Evolutionary conservation across 2,888 invertebrate genomes (phyloP), one percentile per base, ranked within the genome.

Genomic region (Zeuzera pyrina): DNA sequence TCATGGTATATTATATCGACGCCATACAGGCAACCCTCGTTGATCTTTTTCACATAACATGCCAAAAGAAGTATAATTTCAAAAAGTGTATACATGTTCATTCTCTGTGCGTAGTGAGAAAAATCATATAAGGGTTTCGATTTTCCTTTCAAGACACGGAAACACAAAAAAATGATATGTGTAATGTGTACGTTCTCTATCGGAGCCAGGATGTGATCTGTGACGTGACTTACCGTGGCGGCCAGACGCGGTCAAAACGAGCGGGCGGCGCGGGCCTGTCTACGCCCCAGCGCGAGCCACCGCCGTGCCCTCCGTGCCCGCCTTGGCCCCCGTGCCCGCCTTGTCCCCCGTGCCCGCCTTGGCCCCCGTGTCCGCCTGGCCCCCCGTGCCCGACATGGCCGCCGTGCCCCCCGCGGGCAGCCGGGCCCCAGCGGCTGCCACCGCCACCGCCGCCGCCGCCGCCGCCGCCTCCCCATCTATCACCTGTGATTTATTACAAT

Each of bases 401-500:
- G 12, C 46, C 41, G n/a, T 45, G 39, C 2, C 41, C 36, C 2
- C 48, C 42, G 8, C 47, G 39, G 4, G 36, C 35, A 8, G 30
- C 47, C 14, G 41, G 47, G 8, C 59, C 61, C 53, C 62, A 54
- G 34, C 61, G 47, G 2, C 47, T 43, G 2, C 65, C 64, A 7
- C 65, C 57, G 5, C 66, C 59, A 1, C 63, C 55, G 1, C 56
- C 31, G 15, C 62, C 51, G 29, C 67, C 59, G 30, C 69, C 51
- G 12, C 61, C 61, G 28, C 62, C 52, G 10, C 55, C 51, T 16
- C 65, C 55, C 73, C 78, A 76, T 1, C 77, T 56, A 11, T 73
- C 74, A 27, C 69, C 72, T 70, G 52, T 5, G 6, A 6, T 27
- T 38, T 6, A 33, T 13, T 12, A 28, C 10, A 3, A n/a, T 8